Base-by-base conservation (phyloP, 2,113 vertebrate genomes). In the Sylvilagus bachmani region DNA sequence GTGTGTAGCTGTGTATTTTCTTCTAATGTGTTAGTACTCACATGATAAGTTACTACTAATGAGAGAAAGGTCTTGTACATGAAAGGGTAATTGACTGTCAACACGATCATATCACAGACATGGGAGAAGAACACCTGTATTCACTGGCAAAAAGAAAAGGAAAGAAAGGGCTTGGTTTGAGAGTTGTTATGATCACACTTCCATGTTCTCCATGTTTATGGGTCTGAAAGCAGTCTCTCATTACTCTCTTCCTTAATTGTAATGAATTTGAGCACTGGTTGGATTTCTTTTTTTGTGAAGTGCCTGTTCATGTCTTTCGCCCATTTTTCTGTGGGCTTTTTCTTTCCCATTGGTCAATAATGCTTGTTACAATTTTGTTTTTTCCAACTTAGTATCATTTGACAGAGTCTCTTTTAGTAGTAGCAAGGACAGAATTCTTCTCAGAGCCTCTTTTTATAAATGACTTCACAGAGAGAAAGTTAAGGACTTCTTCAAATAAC, bases 391-490 rank as follows among this genome's bases (percentile, higher is more conserved):
- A 24, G 36, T 38, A 17, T 49, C n/a, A 14, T 74, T 84, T 29
- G 22, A 33, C 27, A 88, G 87, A 49, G 70, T 62, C 44, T 89
- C 80, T 19, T 44, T 64, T 81, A 86, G 19, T 70, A 69, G 70
- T 14, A 92, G 7, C 38, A 92, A 86, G 67, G 55, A 61, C 33
- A 55, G 2, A 49, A n/a, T 62, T 95, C 44, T 71, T 88, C 71
- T 58, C n/a, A 13, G 58, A 44, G 13, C 16, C 25, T 85, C 67
- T 51, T 78, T 89, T 84, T 55, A 22, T n/a, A 86, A 92, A 70
- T 90, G 55, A 10, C 88, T 78, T 94, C 74, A 78, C 53, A 81
- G 92, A 85, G 91, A 95, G 90, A 24, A 71, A 83, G 19, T 78
- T 62, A 73, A 79, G 27, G 49, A 38, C 24, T n/a, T 89, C 36